A percentile compares a stretch with the other conserved stretches of the same genome.
Conservation (phyloP, 2,797 vertebrate species). For the Falco rusticolus region DNA sequence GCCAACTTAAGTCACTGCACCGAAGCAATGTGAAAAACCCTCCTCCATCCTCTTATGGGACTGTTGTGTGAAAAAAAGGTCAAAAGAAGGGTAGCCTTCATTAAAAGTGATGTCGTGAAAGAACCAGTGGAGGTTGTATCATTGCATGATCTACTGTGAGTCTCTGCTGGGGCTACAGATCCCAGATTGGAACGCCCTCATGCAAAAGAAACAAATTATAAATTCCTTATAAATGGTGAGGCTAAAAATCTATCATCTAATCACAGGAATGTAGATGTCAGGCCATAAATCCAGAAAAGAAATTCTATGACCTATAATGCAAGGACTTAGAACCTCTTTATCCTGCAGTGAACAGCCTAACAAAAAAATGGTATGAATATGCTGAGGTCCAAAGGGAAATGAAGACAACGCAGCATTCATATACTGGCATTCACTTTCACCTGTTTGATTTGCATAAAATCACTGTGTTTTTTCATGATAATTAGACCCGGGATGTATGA, state of each 20-base stretch:
- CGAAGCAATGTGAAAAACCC: background rate
- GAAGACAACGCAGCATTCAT: background rate
- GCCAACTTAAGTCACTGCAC: background rate
- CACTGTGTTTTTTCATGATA: background rate
- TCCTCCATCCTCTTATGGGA: background rate
- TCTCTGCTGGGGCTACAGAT: background rate
- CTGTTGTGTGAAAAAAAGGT: background rate
- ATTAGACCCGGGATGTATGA: rapidly evolving
- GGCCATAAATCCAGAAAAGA: background rate
- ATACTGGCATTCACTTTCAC: background rate
- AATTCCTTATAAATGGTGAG: background rate
- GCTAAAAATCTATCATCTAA: background rate
- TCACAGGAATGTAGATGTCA: background rate
- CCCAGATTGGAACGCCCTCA: background rate
- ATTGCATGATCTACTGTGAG: background rate
- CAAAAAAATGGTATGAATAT: background rate
- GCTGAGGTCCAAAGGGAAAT: background rate
- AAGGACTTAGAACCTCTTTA: background rate
- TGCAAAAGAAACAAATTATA: background rate
- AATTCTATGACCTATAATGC: background rate
- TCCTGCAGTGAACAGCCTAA: background rate
- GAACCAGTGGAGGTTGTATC: rapidly evolving
- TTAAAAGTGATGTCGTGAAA: background rate
- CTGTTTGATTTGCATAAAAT: background rate
- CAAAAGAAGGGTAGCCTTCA: background rate